phyloP scores from a whole-genome alignment of 2,797 vertebrate species.

The Masticophis lateralis region DNA sequence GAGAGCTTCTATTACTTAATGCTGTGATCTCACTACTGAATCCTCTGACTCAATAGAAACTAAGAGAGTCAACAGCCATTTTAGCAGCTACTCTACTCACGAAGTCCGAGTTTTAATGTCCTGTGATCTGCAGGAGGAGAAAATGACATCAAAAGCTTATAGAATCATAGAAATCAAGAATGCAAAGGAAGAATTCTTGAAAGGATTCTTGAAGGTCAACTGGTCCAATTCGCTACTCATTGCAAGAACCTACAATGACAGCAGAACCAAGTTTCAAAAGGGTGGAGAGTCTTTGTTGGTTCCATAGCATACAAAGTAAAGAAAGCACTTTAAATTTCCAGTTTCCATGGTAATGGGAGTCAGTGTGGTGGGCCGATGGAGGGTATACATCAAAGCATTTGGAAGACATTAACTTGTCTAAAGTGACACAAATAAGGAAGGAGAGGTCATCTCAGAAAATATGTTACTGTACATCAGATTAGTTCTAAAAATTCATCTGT shows the following conservation, averaged over 20 bases:
- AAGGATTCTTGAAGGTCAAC: neutral
- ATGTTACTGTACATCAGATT: neutral
- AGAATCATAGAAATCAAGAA: neutral
- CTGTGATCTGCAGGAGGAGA: neutral
- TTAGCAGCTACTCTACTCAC: neutral
- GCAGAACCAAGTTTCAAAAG: neutral
- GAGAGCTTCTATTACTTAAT: neutral
- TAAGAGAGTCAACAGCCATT: neutral
- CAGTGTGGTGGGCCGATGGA: neutral
- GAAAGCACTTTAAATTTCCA: neutral
- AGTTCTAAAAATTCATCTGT: neutral
- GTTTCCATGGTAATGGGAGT: neutral
- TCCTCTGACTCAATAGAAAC: neutral
- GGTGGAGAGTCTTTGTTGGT: neutral
- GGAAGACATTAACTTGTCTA: neutral
- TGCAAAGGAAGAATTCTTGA: neutral
- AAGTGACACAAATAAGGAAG: neutral
- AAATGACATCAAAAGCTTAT: neutral
- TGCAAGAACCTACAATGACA: neutral
- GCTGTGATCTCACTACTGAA: neutral
- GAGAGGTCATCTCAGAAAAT: neutral
- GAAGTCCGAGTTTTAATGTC: neutral
- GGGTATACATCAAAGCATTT: neutral
- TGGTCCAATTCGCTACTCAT: neutral
- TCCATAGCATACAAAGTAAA: neutral